A percentile compares a stretch with the other conserved stretches of the same genome.
These are phyloP conservation scores for Trigoniulus corallinus DNA, from an alignment of 1,140 invertebrate genomes.

Conservation along the genomic window DNA sequence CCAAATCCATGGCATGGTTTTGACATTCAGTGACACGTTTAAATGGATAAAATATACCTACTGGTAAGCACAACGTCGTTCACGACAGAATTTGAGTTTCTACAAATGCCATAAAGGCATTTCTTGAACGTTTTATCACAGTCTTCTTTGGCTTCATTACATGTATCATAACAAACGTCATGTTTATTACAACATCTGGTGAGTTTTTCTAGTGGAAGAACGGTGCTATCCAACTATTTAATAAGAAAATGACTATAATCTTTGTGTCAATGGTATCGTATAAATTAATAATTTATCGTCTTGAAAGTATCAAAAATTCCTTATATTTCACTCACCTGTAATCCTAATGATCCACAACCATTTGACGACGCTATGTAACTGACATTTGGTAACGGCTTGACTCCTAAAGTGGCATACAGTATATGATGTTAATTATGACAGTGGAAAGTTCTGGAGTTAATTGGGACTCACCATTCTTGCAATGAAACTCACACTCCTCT, in stretches of 20 bases:
- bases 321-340: neutral
- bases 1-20: too few relatives aligned
- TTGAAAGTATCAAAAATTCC: neutral
- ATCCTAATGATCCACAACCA: neutral
- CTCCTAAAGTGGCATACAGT: too few relatives aligned
- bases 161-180: constrained; percentile 79
- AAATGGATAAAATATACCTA: too few relatives aligned
- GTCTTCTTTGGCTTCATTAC: constrained; percentile 61
- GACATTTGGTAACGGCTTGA: neutral
- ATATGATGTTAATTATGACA: too few relatives aligned
- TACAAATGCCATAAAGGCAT: constrained; percentile 66
- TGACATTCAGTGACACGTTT: too few relatives aligned
- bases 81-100: too few relatives aligned
- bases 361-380: neutral
- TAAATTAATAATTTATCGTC: neutral
- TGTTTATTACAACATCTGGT: constrained; percentile 67
- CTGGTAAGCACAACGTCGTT: too few relatives aligned
- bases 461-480: neutral
- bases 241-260: too few relatives aligned
- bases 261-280: too few relatives aligned
- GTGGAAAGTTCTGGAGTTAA: too few relatives aligned
- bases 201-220: constrained; percentile 53
- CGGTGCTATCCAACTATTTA: neutral
- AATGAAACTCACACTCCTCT: neutral
- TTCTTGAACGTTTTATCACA: constrained; percentile 73